phyloP scores from a whole-genome alignment of 2,888 invertebrate species.

The Dyspetes luteomarginatus region DNA sequence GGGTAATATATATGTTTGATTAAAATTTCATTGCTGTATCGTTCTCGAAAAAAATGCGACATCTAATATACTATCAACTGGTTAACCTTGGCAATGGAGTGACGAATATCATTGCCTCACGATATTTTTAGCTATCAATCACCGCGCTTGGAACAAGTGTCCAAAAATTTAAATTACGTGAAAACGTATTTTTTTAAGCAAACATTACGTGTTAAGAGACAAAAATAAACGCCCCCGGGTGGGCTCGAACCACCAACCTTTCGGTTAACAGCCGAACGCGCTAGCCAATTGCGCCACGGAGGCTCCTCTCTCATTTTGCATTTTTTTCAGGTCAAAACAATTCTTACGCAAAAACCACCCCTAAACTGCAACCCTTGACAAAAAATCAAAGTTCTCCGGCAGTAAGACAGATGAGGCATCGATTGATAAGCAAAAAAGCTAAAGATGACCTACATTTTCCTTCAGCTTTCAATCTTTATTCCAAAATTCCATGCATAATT shows the following conservation, averaged over 20 bases:
- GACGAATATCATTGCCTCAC: too few relatives aligned
- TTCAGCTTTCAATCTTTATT: too few relatives aligned
- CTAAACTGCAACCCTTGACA: conserved; percentile 3
- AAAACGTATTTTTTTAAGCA: neutral
- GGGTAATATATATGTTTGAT: neutral
- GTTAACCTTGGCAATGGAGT: too few relatives aligned
- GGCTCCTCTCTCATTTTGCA: conserved; percentile 76
- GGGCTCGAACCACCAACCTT: conserved; percentile 99
- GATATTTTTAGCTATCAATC: neutral
- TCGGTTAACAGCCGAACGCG: conserved; percentile 99
- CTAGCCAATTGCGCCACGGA: conserved; percentile 98
- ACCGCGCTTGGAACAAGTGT: too few relatives aligned
- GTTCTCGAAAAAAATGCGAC: neutral
- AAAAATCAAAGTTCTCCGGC: neutral
- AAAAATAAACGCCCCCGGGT: conserved; percentile 92
- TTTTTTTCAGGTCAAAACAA: neutral
- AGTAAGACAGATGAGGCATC: too few relatives aligned
- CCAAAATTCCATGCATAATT: too few relatives aligned
- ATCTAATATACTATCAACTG: too few relatives aligned
- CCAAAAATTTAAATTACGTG: too few relatives aligned
- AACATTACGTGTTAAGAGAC: neutral
- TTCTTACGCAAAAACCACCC: conserved; percentile 12
- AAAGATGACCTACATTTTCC: too few relatives aligned
- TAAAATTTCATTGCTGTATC: neutral
- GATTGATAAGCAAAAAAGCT: too few relatives aligned